Conservation (phyloP, 1,140 invertebrate genomes). For the Lithobius niger region DNA sequence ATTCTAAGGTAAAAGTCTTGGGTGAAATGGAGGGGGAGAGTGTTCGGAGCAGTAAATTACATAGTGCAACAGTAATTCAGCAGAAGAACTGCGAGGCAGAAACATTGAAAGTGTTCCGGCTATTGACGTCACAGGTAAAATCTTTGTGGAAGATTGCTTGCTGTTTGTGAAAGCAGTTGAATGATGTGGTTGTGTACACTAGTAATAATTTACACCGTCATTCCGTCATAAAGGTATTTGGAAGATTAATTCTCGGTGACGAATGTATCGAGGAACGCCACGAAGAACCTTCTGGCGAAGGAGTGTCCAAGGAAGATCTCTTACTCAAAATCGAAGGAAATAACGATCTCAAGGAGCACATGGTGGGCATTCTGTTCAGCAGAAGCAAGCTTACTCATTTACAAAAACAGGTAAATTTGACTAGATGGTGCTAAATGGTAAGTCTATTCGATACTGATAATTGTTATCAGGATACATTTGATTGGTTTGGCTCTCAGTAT, state of each 20-base stretch:
- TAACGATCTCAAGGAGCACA: constrained; percentile 84
- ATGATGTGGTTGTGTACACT: too few species aligned
- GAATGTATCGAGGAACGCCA: constrained; percentile 19
- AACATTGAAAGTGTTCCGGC: constrained; percentile 82
- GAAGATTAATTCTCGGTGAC: constrained; percentile 60
- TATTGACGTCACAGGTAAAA: constrained; percentile 74
- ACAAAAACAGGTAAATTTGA: constrained; percentile 90
- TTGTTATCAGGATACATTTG: too few species aligned
- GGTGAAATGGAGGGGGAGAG: constrained; percentile 42
- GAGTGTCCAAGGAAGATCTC: constrained; percentile 24
- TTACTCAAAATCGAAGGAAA: constrained; percentile 48
- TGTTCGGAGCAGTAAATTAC: constrained; percentile 6
- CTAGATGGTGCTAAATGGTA: too few species aligned
- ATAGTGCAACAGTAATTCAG: constrained; percentile 47
- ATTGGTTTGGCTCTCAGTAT: too few species aligned
- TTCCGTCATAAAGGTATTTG: too few species aligned
- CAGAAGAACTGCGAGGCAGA: constrained; percentile 80
- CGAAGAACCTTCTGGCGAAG: too few species aligned
- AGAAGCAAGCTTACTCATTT: constrained; percentile 84
- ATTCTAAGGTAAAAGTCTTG: constrained; percentile 32
- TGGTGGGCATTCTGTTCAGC: constrained; percentile 92
- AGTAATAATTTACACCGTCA: too few species aligned
- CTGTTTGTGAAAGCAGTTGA: neutral
- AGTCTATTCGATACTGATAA: too few species aligned
- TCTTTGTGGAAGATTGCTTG: constrained; percentile 4